Conservation (phyloP, 2,888 invertebrate genomes). For the Selenia dentaria region DNA sequence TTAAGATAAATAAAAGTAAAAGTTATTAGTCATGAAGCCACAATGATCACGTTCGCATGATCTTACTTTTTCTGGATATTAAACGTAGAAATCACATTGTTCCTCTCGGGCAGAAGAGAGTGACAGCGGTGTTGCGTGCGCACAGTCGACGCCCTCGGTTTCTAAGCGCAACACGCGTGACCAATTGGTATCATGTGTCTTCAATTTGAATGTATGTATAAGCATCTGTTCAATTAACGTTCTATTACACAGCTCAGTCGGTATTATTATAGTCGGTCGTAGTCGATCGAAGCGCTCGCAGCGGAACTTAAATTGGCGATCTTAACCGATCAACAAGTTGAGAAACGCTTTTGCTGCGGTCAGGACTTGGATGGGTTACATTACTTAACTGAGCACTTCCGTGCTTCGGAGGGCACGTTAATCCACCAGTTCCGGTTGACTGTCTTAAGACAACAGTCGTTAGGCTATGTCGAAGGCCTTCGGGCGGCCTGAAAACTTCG, state of each 20-base stretch:
- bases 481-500: too few species aligned
- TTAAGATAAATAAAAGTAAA: slow-evolving; percentile 7
- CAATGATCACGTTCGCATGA: slow-evolving; percentile 26
- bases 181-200: slow-evolving; percentile 63
- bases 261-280: too few species aligned
- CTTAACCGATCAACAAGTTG: too few species aligned
- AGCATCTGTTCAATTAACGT: slow-evolving; percentile 24
- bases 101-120: slow-evolving; percentile 69
- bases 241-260: slow-evolving; percentile 6
- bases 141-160: slow-evolving; percentile 70
- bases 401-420: too few species aligned
- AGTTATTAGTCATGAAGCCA: slow-evolving; percentile 6
- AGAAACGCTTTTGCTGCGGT: too few species aligned
- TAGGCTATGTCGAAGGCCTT: too few species aligned
- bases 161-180: slow-evolving; percentile 70
- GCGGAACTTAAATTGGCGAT: too few species aligned
- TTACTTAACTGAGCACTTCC: too few species aligned
- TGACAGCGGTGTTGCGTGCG: slow-evolving; percentile 64
- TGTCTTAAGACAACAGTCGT: too few species aligned
- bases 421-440: too few species aligned
- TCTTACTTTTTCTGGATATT: slow-evolving; percentile 21
- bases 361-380: too few species aligned
- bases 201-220: slow-evolving; percentile 50
- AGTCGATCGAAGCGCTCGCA: too few species aligned
- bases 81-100: slow-evolving; percentile 68